Evolutionary conservation across 1,140 invertebrate genomes (phyloP), one percentile per base, ranked within the genome.

Genomic region (Eriosoma lanigerum): DNA sequence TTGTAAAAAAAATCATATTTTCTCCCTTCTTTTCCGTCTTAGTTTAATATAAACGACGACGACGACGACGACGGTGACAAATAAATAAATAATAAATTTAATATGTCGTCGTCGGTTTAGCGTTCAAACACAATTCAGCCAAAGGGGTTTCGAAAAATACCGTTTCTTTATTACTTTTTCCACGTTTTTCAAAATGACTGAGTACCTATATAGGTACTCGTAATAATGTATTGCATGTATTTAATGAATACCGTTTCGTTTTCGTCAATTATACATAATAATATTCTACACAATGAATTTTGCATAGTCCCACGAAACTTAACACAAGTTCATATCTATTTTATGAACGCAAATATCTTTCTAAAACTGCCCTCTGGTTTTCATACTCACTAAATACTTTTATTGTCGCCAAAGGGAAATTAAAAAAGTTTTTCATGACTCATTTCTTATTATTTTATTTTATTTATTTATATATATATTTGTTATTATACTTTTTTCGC

Each of bases 351-450:
- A 38, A 38, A 6, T 32, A n/a, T 32, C 52, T n/a, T 10, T 38
- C 19, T 24, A 56, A 56, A 26, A 76, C 54, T 76, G 54, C 52
- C 32, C 73, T 44, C 29, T 58, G 54, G 52, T 76, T 76, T 76
- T 76, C 32, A 44, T 44, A 58, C 12, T n/a, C n/a, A 44, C 73
- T 76, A 76, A 76, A 76, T 76, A 76, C 73, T 38, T 76, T 76
- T 76, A 76, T 58, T 56, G 73, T 76, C 73, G 54, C 52, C 54
- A 38, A 58, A 76, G 32, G 50, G 52, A 76, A 76, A 76, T 76
- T 76, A 76, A 56, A 76, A 76, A 76, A 76, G 73, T 76, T 76
- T 75, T 73, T 54, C 50, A 3, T n/a, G n/a, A 38, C 50, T 58
- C 52, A 19, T 54, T 75, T 76, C 52, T 58, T 76, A 56, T 58